These are phyloP conservation scores for Portevinia maculata DNA, from an alignment of 2,888 invertebrate species.

Conservation along the genomic window DNA sequence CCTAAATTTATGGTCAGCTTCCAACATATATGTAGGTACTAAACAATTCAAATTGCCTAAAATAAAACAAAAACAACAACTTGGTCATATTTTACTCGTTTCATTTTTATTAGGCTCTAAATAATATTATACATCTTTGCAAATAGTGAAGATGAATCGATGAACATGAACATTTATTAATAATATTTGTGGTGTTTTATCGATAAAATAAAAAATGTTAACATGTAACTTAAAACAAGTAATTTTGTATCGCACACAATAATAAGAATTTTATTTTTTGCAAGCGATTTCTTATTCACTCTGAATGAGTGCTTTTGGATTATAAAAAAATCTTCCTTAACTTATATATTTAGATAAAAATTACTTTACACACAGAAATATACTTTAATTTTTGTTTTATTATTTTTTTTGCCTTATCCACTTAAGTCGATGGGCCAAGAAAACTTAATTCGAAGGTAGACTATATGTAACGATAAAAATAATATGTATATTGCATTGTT, in stretches of 20 bases:
- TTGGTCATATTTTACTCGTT: constrained; percentile 35
- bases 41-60: too few relatives aligned
- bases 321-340: constrained; percentile 59
- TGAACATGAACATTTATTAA: constrained; percentile 38
- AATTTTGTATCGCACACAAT: constrained; percentile 8
- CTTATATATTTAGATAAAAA: constrained; percentile 72
- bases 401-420: constrained; percentile 6
- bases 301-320: constrained; percentile 36
- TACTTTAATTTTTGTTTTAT: constrained; percentile 13
- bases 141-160: constrained; percentile 41
- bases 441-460: constrained; percentile 6
- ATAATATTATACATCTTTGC: constrained; percentile 49
- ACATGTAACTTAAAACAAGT: constrained; percentile 19
- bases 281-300: constrained; percentile 28
- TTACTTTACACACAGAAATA: constrained; percentile 59
- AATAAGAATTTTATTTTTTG: neutral
- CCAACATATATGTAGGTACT: too few relatives aligned
- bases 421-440: constrained; percentile 53
- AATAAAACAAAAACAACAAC: neutral
- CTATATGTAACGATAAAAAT: neutral
- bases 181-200: neutral
- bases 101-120: constrained; percentile 45
- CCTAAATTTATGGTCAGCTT: too few relatives aligned
- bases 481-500: constrained; percentile 36
- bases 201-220: constrained; percentile 20